Evolutionary conservation across 2,113 vertebrate species (phyloP), one percentile per base, ranked within the genome.

Genomic region (Taxidea taxus): DNA sequence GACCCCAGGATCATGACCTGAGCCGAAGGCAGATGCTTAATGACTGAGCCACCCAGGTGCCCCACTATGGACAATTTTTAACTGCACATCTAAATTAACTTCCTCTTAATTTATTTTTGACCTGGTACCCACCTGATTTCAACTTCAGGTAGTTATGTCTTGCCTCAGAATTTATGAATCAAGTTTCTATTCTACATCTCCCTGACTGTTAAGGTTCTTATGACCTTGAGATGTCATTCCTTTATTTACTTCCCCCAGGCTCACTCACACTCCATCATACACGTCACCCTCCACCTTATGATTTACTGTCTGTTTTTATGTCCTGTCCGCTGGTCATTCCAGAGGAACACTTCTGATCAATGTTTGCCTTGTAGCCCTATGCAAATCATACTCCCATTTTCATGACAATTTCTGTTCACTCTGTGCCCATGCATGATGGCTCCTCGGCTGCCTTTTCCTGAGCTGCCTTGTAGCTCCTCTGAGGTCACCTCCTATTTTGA

Each of bases 231-330:
- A 68, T 70, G 62, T 18, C 49, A 91, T 94, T 74, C 82, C 31
- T 92, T 95, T 94, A 90, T 97, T 96, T 97, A 96, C 44, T 90
- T 96, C 7, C n/a, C 56, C 13, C 25, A 75, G 68, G 39, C 37
- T 90, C 42, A 60, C 37, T 90, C 42, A 60, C 7, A 90, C 31
- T 90, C 15, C 44, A 83, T 88, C 58, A 95, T 82, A 85, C 20
- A 66, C 2, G 56, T 31, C 27, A 74, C 51, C 29, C 14, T 54
- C 31, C 51, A 74, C 9, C 8, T 95, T 51, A 64, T 66, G 42
- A 95, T 96, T 92, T 95, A 81, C n/a, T 82, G 13, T 84, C 66
- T 87, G 25, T 62, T 96, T 92, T 77, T 88, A 20, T 87, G 39
- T 94, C 51, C 75, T 68, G 44, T 56, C 34, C 34, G 87, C n/a